Evolutionary conservation across 1,140 invertebrate genomes (phyloP).

Genomic region (Condylostylus longicornis): DNA sequence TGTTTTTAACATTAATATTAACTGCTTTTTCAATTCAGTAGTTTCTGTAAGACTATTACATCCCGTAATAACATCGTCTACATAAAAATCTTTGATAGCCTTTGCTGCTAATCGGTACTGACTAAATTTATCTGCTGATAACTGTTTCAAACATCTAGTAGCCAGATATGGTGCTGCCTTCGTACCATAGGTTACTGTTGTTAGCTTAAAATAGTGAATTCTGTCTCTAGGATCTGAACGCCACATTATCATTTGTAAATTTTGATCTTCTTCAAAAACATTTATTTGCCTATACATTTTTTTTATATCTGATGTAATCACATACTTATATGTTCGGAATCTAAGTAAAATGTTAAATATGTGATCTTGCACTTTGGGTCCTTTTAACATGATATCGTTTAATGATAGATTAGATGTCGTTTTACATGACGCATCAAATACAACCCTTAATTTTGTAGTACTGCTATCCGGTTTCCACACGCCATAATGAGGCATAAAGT

Average conservation of each 20-base stretch:
- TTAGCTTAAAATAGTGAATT: constrained; percentile 14
- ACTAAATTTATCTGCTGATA: constrained; percentile 15
- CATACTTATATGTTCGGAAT: constrained; percentile 22
- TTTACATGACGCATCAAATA: constrained; percentile 3
- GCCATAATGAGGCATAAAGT: constrained; percentile 13
- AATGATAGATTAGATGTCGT: constrained; percentile 9
- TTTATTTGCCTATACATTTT: constrained; percentile 24
- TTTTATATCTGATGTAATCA: constrained; percentile 11
- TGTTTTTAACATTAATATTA: constrained; percentile 1
- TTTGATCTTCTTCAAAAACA: constrained; percentile 9
- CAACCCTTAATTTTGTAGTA: constrained; percentile 10
- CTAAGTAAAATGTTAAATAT: constrained; percentile 22
- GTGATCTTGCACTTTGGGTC: constrained; percentile 7
- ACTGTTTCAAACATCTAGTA: constrained; percentile 17
- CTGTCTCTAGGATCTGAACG: constrained; percentile 9
- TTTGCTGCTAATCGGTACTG: constrained; percentile 11
- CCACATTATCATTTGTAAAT: constrained; percentile 29
- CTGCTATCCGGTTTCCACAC: background rate
- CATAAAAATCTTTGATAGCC: constrained; percentile 32
- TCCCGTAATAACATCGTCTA: constrained; percentile 33
- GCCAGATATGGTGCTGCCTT: constrained; percentile 25
- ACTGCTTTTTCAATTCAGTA: background rate
- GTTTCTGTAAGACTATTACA: constrained; percentile 12
- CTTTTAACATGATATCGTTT: constrained; percentile 7
- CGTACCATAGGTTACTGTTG: constrained; percentile 20